Conservation (phyloP, 2,797 vertebrate species). For the Hemibagrus guttatus region DNA sequence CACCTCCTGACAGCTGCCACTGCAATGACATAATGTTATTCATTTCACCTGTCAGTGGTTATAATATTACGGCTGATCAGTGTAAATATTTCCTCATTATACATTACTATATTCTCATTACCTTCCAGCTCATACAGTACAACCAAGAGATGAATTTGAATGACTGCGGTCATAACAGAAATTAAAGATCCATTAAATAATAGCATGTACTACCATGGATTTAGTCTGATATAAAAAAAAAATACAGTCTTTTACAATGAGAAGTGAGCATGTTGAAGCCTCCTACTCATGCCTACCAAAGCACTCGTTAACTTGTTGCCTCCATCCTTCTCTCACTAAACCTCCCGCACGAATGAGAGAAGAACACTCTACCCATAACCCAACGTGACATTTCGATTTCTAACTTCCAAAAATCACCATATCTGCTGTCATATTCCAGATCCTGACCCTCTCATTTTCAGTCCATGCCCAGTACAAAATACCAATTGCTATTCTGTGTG, state of each 20-base stretch:
- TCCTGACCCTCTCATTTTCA: constrained; percentile 11
- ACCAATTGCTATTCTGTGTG: constrained; percentile 19
- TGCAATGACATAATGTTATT: too few species aligned
- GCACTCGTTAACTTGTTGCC: neutral
- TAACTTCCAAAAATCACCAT: constrained; percentile 12
- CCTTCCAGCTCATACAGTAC: neutral
- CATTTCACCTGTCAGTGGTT: too few species aligned
- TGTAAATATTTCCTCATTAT: neutral
- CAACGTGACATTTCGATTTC: constrained; percentile 2
- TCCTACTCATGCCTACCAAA: constrained; percentile 2
- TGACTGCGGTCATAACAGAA: neutral
- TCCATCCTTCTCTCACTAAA: neutral
- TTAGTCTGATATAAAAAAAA: constrained; percentile 1
- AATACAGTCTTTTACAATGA: neutral
- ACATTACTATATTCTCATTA: neutral
- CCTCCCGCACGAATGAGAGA: neutral
- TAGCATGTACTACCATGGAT: neutral
- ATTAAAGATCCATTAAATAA: neutral
- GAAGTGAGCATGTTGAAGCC: neutral
- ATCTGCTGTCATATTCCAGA: constrained; percentile 30
- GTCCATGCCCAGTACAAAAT: constrained; percentile 9
- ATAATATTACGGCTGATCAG: too few species aligned
- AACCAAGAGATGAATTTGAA: neutral
- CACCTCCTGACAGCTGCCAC: too few species aligned
- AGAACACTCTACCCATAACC: neutral